Conservation (phyloP, 2,888 invertebrate genomes). For the Pteria penguin region DNA sequence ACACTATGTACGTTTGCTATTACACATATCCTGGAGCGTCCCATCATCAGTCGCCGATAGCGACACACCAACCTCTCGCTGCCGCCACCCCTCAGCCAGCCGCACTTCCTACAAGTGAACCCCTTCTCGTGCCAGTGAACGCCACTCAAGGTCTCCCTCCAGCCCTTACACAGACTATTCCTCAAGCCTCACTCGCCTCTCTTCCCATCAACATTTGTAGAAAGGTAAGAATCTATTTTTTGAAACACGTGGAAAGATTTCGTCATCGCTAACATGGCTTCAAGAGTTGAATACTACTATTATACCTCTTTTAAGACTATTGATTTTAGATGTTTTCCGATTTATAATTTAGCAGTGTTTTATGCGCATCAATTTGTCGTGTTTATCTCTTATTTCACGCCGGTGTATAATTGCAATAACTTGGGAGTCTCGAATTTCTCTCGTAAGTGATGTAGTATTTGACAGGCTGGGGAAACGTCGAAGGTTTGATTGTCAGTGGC, state of each 20-base stretch:
- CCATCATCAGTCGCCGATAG: conserved; percentile 39
- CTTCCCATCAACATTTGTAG: conserved; percentile 45
- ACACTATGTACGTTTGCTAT: conserved; percentile 60
- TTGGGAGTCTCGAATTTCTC: background rate
- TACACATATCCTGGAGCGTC: conserved; percentile 54
- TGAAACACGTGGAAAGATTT: too few species aligned
- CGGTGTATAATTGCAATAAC: background rate
- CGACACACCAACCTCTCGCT: conserved; percentile 38
- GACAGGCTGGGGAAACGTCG: background rate
- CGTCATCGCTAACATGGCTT: too few species aligned
- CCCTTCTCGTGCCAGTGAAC: conserved; percentile 44
- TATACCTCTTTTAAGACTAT: too few species aligned
- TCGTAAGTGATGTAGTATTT: background rate
- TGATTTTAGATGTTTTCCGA: too few species aligned
- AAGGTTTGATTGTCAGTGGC: background rate
- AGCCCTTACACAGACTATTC: conserved; percentile 11
- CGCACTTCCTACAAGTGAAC: conserved; percentile 42
- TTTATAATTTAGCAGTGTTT: too few species aligned
- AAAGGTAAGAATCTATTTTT: too few species aligned
- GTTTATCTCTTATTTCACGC: background rate
- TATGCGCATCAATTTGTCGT: too few species aligned
- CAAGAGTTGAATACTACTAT: too few species aligned
- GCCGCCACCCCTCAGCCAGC: conserved; percentile 34
- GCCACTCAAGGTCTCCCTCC: conserved; percentile 23
- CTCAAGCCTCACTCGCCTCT: background rate